phyloP scores from a whole-genome alignment of 2,888 invertebrate species.

The Spodoptera picta region DNA sequence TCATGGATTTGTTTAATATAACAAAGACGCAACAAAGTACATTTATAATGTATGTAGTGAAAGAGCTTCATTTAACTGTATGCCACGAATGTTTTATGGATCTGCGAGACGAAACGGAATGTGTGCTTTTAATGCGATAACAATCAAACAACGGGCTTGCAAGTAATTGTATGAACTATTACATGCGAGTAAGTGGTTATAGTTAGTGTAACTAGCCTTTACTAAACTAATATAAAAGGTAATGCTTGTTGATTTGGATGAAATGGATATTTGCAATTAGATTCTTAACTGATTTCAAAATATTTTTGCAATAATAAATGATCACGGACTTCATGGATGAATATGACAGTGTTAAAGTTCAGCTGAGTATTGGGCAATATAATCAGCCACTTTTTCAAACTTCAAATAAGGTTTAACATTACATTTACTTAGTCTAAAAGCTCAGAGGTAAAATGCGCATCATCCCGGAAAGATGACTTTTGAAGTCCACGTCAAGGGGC shows the following conservation, averaged over 20 bases:
- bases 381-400: background rate
- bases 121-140: constrained; percentile 51
- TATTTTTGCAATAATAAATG: background rate
- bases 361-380: too few species aligned
- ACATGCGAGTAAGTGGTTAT: constrained; percentile 9
- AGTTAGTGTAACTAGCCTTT: background rate
- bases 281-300: too few species aligned
- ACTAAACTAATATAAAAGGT: background rate
- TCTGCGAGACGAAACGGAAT: constrained; percentile 40
- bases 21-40: constrained; percentile 1
- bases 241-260: too few species aligned
- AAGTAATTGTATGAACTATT: constrained; percentile 40
- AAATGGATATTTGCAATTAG: too few species aligned
- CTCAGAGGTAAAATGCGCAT: background rate
- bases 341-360: too few species aligned
- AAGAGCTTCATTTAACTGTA: constrained; percentile 24
- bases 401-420: background rate
- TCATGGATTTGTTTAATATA: constrained; percentile 20
- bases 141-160: constrained; percentile 28
- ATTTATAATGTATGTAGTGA: constrained; percentile 10
- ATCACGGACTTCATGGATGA: too few species aligned
- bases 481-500: constrained; percentile 11
- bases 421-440: background rate
- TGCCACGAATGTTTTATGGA: constrained; percentile 38
- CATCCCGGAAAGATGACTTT: constrained; percentile 8